A percentile compares a stretch with the other conserved stretches of the same genome.
phyloP scores from a whole-genome alignment of 2,113 vertebrate species.

The Rhagologus leucostigma region DNA sequence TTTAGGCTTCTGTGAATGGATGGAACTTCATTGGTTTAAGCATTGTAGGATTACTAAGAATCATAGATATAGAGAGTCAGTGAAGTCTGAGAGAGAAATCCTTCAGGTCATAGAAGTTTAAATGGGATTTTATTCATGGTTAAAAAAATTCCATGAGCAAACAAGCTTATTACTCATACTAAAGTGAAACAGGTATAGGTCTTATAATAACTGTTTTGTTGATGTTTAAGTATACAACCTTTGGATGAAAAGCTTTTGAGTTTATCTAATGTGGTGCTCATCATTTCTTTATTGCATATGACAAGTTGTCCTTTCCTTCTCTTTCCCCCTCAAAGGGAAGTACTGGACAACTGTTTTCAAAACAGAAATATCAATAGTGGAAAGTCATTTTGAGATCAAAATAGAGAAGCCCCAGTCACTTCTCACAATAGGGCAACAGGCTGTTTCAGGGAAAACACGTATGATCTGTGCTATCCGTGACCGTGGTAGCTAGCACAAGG shows the following conservation, averaged over 20 bases:
- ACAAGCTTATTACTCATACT: neutral
- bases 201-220: neutral
- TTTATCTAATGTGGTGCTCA: neutral
- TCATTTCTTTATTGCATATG: neutral
- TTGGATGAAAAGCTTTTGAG: neutral
- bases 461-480: accelerated
- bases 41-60: neutral
- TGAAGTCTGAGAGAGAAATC: neutral
- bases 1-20: neutral
- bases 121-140: neutral
- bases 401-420: neutral
- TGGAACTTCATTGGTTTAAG: neutral
- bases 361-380: neutral
- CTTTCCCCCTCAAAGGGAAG: neutral
- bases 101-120: neutral
- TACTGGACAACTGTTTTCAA: neutral
- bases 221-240: neutral
- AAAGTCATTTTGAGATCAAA: neutral
- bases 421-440: neutral
- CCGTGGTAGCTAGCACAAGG: neutral
- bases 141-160: neutral
- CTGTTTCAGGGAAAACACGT: neutral
- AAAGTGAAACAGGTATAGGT: neutral
- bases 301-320: neutral
- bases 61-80: neutral